Base-by-base conservation (phyloP, 1,140 invertebrate species). In the Ridgeia piscesae region DNA sequence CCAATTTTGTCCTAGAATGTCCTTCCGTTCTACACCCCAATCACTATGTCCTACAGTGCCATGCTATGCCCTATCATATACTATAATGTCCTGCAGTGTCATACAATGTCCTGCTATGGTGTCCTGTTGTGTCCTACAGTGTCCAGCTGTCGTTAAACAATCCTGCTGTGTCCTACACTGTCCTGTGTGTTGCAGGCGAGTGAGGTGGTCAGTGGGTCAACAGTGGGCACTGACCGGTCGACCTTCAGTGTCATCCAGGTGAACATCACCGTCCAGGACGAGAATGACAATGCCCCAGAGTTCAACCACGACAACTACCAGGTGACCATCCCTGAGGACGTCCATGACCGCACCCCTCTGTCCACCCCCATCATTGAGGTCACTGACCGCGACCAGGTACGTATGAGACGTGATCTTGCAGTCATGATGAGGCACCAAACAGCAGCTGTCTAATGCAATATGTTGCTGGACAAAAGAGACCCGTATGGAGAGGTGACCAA, bases 361-460 rank as follows among this genome's bases (percentile, higher is more conserved):
- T 88, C 88, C 9, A 42, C 33, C 34, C 88, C 88, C 8, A 33
- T 34, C 33, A 89, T 92, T 34, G 88, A n/a, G 17, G 91, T 92
- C n/a, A 88, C 77, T 42, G 91, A 92, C 33, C 48, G 34, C 21
- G 91, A 92, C 88, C 91, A 92, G 91, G 91, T 92, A 58, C 11
- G 42, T 42, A 42, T 11, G 11, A 42, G 42, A 33, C 88, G 17
- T n/a, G n/a, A n/a, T n/a, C n/a, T n/a, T n/a, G n/a, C n/a, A n/a
- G n/a, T n/a, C n/a, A n/a, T n/a, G n/a, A n/a, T n/a, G n/a, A n/a
- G n/a, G n/a, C n/a, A n/a, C n/a, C n/a, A n/a, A n/a, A n/a, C n/a
- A n/a, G n/a, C n/a, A n/a, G n/a, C n/a, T n/a, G n/a, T n/a, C n/a
- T n/a, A n/a, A n/a, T n/a, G n/a, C n/a, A n/a, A n/a, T n/a, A n/a